Base-by-base conservation (phyloP, 1,140 invertebrate genomes). In the Ceratina australensis region DNA sequence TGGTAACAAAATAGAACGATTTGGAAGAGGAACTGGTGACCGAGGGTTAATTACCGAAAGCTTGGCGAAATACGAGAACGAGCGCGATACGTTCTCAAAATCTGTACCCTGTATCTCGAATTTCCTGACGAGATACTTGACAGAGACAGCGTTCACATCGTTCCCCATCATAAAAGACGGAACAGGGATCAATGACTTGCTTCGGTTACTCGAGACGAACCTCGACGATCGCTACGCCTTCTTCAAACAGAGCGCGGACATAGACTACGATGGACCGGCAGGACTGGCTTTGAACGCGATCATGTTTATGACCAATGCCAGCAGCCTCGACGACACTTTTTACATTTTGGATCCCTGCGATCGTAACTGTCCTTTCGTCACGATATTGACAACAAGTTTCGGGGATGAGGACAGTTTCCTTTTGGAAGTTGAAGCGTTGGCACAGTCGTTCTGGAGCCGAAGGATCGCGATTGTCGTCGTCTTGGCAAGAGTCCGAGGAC, bases 291-390 rank as follows among this genome's bases (percentile, higher is more conserved):
- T 59, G 12, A 86, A 82, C 61, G 68, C 77, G 1, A 2, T 91
- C 7, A 57, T 91, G 24, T 15, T 91, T 13, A 24, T 83, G 7
- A 60, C 87, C 8, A 81, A 84, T 54, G 68, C 77, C 18, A 20
- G 50, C 0, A 66, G 22, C 20, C 47, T 90, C 13, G 15, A 78
- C 0, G 79, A 50, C 0, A n/a, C 42, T 0, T 33, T 49, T 0
- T 57, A 81, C 24, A 56, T 84, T 0, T 1, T 83, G 0, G 22
- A 88, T 12, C 28, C 89, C 7, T 91, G 90, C 66, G 80, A 79
- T 13, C 18, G 63, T 3, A 85, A 83, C 0, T 91, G 90, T 16
- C 67, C 28, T 47, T 22, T 88, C 47, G 24, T 86, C 3, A 54
- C 80, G 7, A 76, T 89, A 22, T 2, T 89, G 5, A 78, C 73